These are phyloP conservation scores for Lithophane ornitopus DNA, from an alignment of 2,888 invertebrate species.

Conservation along the genomic window DNA sequence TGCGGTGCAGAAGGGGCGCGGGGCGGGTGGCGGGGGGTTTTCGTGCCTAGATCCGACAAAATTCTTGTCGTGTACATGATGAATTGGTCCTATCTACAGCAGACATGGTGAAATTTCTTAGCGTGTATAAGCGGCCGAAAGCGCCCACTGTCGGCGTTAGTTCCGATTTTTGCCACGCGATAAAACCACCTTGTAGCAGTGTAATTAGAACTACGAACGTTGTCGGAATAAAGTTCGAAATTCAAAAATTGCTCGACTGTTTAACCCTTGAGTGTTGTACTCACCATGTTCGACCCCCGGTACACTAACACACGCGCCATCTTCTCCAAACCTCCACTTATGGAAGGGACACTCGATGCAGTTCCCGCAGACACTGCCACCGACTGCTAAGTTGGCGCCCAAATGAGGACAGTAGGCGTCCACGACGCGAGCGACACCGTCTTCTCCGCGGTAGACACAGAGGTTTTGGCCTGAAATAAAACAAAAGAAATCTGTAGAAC, in stretches of 20 bases:
- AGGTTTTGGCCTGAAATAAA: conserved; percentile 92
- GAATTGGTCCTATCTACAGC: too few species aligned
- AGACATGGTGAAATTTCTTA: too few species aligned
- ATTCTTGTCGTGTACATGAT: too few species aligned
- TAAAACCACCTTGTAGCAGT: too few species aligned
- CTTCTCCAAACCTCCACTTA: conserved; percentile 95
- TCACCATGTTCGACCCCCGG: conserved; percentile 89
- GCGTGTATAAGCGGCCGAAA: too few species aligned
- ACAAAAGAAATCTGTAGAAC: not conserved
- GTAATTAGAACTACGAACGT: not conserved
- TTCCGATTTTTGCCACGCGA: too few species aligned
- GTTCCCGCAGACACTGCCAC: conserved; percentile 94
- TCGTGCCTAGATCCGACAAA: too few species aligned
- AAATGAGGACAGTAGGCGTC: conserved; percentile 98
- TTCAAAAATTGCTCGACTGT: not conserved
- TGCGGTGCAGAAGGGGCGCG: too few species aligned
- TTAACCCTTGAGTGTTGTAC: conserved; percentile 12
- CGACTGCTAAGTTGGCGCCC: conserved; percentile 96
- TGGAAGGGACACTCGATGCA: conserved; percentile 97
- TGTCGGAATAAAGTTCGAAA: not conserved
- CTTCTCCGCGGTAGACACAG: conserved; percentile 92
- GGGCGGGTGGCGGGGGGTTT: too few species aligned
- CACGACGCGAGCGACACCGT: conserved; percentile 92
- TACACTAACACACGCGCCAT: conserved; percentile 94
- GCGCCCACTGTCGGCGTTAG: too few species aligned